These are phyloP conservation scores for Nyctibius grandis DNA, from an alignment of 2,797 vertebrate genomes.

Conservation along the genomic window DNA sequence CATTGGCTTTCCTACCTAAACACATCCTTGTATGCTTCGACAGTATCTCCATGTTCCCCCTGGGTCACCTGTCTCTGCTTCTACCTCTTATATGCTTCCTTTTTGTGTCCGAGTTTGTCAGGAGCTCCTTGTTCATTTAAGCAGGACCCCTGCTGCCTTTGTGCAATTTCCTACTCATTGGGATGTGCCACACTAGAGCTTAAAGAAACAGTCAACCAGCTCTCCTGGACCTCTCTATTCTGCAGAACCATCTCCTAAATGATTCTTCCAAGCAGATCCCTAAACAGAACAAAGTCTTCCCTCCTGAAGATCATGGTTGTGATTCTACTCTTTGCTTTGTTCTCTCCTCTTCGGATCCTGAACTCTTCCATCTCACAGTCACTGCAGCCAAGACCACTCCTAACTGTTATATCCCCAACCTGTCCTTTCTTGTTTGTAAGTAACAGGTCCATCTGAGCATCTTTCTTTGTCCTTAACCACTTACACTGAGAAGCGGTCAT, in stretches of 20 bases:
- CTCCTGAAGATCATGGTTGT: not conserved
- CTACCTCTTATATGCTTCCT: not conserved
- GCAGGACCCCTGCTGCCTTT: not conserved
- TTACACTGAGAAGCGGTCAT: not conserved
- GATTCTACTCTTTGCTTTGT: not conserved
- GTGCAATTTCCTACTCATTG: not conserved
- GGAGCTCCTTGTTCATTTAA: not conserved
- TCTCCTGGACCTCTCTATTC: not conserved
- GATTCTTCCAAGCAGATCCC: not conserved
- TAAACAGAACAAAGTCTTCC: not conserved
- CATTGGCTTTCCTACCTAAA: not conserved
- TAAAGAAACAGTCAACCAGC: not conserved
- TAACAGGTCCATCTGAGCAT: not conserved
- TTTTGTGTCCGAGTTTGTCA: not conserved
- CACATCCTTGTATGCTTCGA: not conserved
- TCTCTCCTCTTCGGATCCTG: not conserved
- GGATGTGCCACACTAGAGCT: not conserved
- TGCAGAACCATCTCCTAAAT: not conserved
- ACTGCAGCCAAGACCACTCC: not conserved
- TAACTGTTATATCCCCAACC: not conserved
- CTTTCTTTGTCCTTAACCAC: not conserved
- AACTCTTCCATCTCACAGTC: not conserved
- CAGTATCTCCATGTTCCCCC: not conserved
- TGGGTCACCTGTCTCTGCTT: not conserved
- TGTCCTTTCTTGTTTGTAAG: not conserved